Conservation (phyloP, 2,113 vertebrate species). For the Desmodus rotundus region DNA sequence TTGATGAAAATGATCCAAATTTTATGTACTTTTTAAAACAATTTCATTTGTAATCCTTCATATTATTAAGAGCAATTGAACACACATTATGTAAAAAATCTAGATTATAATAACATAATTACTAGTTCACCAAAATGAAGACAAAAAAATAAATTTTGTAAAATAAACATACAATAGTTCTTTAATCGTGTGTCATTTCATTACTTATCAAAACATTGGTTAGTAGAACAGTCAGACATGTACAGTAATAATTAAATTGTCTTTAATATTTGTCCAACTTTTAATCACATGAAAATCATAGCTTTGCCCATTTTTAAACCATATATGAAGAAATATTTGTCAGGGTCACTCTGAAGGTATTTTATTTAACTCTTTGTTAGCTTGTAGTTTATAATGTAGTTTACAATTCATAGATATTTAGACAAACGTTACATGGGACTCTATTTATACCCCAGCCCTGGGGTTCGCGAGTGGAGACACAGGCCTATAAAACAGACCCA, state of each 20-base stretch:
- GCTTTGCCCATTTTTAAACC: background rate
- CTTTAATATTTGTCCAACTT: conserved; percentile 55
- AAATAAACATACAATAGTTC: conserved; percentile 33
- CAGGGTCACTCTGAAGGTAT: background rate
- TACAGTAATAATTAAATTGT: conserved; percentile 30
- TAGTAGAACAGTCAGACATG: background rate
- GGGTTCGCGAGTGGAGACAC: background rate
- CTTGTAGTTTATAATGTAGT: background rate
- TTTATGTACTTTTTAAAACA: background rate
- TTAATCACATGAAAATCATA: conserved; percentile 29
- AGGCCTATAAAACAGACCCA: background rate
- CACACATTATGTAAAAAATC: conserved; percentile 23
- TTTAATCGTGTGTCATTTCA: conserved; percentile 3
- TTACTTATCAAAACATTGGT: conserved; percentile 11
- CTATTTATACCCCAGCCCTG: background rate
- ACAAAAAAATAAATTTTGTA: conserved; percentile 46
- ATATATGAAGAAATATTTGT: background rate
- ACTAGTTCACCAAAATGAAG: conserved; percentile 15
- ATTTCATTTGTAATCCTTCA: conserved; percentile 23
- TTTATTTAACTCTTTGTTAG: background rate
- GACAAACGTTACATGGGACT: background rate
- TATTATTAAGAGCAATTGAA: background rate
- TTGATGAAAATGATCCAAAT: conserved; percentile 27
- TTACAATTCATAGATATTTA: background rate
- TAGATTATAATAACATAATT: conserved; percentile 40